Evolutionary conservation across 2,113 vertebrate genomes (phyloP).

Genomic region (Pipa parva): DNA sequence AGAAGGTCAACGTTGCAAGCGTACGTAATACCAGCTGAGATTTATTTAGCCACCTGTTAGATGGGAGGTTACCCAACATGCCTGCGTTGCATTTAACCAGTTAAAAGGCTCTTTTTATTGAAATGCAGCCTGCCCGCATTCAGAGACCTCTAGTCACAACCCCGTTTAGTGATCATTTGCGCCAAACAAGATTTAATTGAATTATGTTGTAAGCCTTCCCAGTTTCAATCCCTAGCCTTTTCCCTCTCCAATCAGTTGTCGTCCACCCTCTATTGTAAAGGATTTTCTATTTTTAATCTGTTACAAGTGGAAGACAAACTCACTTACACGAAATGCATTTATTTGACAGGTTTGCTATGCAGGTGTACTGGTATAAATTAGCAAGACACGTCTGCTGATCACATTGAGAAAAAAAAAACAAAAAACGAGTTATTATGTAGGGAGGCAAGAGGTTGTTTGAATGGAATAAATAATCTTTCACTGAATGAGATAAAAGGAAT

Average conservation of each 20-base stretch:
- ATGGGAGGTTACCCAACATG: constrained; percentile 65
- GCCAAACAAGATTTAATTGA: constrained; percentile 74
- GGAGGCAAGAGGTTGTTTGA: too few relatives aligned
- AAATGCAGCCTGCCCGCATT: constrained; percentile 67
- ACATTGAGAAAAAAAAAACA: constrained; percentile 30
- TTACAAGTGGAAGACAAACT: constrained; percentile 51
- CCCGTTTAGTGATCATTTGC: constrained; percentile 69
- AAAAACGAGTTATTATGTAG: background rate
- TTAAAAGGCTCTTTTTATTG: constrained; percentile 72
- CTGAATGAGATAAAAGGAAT: too few relatives aligned
- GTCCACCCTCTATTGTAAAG: constrained; percentile 63
- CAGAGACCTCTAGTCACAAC: constrained; percentile 60
- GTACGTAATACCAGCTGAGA: constrained; percentile 88
- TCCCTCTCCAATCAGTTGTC: constrained; percentile 73
- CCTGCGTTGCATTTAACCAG: constrained; percentile 85
- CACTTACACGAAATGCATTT: constrained; percentile 53
- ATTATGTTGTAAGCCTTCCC: constrained; percentile 76
- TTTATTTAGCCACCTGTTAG: constrained; percentile 88
- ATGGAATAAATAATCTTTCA: too few relatives aligned
- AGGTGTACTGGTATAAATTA: constrained; percentile 55
- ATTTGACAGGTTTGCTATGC: constrained; percentile 55
- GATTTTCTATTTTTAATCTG: constrained; percentile 45
- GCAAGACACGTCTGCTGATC: constrained; percentile 39
- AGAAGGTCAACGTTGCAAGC: constrained; percentile 83
- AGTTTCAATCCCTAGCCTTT: constrained; percentile 75